Base-by-base conservation (phyloP, 64 coral and sea anemone genomes). In the Catalaphyllia jardinei region DNA sequence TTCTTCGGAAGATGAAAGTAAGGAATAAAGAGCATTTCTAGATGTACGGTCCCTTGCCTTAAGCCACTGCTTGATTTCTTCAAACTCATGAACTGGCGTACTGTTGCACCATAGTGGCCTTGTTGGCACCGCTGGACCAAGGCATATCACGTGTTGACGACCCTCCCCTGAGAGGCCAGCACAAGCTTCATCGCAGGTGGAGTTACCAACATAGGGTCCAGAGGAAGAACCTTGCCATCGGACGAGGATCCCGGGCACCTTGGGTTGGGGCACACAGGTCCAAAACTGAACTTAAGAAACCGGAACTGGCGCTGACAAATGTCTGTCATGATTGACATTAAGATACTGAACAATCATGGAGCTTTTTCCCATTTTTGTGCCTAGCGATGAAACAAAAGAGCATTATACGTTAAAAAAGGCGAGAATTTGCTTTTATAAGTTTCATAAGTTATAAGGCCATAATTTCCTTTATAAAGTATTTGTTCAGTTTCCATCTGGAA, bases 261-360 rank as follows among this genome's bases (percentile, higher is more conserved):
- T 67, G 52, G 31, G 50, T 78, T 76, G 10, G 90, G 90, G 17
- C 90, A 92, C n/a, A 76, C 60, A n/a, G 90, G 82, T 12, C 90
- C 90, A 79, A 74, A 86, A 4, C 29, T 79, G 46, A 92, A 86
- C 83, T 92, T 92, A 17, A 92, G 74, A 28, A 78, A 92, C 8
- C 49, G 62, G 28, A 92, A 92, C 28, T 92, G 62, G 28, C 76
- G 90, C 10, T 74, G 73, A 51, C 90, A 92, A 16, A 92, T 92
- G 22, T 86, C 82, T 4, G 71, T 71, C 73, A 92, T 86, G 15
- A 86, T 92, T 14, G 59, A 31, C 60, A 51, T 87, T 61, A 92
- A 63, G 30, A 57, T 67, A 18, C 17, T 52, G 25, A 79, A 89
- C 22, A 89, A 65, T 22, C 88, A 54, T 77, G 59, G 20, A 79